Evolutionary conservation across 2,113 vertebrate genomes (phyloP).

Genomic region (Seriola quinqueradiata): DNA sequence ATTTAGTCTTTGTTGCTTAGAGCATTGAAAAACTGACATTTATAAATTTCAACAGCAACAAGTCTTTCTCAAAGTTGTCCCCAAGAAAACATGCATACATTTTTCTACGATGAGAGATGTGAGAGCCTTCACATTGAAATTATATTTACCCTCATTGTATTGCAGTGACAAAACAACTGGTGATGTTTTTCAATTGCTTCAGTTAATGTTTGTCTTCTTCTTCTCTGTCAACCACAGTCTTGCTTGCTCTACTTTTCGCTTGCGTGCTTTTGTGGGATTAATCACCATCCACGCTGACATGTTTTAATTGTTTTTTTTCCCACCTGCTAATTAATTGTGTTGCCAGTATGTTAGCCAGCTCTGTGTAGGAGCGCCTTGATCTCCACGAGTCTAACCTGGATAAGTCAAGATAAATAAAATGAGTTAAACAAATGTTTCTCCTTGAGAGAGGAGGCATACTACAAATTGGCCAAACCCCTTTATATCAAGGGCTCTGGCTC

Average conservation of each 20-base stretch:
- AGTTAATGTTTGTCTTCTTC: background rate
- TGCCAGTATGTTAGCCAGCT: background rate
- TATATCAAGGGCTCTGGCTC: constrained; percentile 50
- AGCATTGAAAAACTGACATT: background rate
- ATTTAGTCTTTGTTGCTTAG: background rate
- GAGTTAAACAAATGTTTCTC: constrained; percentile 34
- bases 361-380: constrained; percentile 30
- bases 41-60: background rate
- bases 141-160: background rate
- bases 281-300: constrained; percentile 31
- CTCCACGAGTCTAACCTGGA: constrained; percentile 40
- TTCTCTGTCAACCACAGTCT: background rate
- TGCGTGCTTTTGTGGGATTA: constrained; percentile 11
- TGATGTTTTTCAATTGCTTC: constrained; percentile 7
- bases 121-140: background rate
- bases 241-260: constrained; percentile 44
- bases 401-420: constrained; percentile 54
- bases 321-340: constrained; percentile 52
- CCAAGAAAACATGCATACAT: no score
- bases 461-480: constrained; percentile 60
- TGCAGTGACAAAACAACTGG: background rate
- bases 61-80: background rate
- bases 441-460: constrained; percentile 23
- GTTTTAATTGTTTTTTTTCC: constrained; percentile 43
- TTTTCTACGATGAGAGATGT: no score